Evolutionary conservation across 2,888 invertebrate species (phyloP).

Genomic region (Cerceris rybyensis): DNA sequence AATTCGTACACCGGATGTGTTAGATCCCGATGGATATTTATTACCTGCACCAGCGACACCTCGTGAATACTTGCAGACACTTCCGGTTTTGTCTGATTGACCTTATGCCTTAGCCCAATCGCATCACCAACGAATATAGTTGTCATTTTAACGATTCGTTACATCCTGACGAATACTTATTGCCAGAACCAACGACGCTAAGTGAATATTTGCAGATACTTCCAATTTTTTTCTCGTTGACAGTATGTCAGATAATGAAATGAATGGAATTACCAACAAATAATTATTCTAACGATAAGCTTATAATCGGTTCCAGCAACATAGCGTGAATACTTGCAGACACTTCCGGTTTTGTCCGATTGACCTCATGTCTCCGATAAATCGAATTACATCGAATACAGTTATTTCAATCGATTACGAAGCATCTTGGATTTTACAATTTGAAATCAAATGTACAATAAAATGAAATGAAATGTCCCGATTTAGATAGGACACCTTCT

Average conservation of each 20-base stretch:
- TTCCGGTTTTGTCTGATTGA: conserved; percentile 78
- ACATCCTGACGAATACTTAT: conserved; percentile 87
- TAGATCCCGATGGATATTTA: conserved; percentile 88
- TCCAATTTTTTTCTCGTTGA: too few species aligned
- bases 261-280: too few species aligned
- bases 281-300: too few species aligned
- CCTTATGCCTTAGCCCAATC: background rate
- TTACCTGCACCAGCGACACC: conserved; percentile 84
- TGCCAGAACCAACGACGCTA: conserved; percentile 83
- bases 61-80: conserved; percentile 84
- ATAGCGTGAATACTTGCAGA: conserved; percentile 84
- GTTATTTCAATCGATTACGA: background rate
- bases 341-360: conserved; percentile 80
- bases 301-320: too few species aligned
- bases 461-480: too few species aligned
- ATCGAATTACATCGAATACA: background rate
- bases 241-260: too few species aligned
- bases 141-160: conserved; percentile 69
- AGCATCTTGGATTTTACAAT: too few species aligned
- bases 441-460: too few species aligned
- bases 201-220: conserved; percentile 85
- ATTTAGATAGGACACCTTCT: too few species aligned
- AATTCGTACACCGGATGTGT: conserved; percentile 81
- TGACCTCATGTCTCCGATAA: conserved; percentile 5
- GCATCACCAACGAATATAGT: background rate